Base-by-base conservation (phyloP, 2,113 vertebrate genomes). In the Sturnus vulgaris region DNA sequence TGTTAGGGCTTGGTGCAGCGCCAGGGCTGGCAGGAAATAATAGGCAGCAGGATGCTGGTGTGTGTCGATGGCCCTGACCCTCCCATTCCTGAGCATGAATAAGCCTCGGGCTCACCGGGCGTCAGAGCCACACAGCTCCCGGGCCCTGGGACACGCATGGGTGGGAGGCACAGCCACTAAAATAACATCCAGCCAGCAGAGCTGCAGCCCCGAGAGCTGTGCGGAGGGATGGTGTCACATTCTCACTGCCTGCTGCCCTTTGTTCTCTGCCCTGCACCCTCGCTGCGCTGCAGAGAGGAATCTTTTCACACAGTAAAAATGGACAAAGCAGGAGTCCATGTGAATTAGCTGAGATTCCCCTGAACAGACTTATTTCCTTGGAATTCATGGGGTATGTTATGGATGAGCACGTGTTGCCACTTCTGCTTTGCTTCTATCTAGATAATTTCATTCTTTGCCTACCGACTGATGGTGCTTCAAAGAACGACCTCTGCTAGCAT, bases 41-140 rank as follows among this genome's bases (percentile, higher is more conserved):
- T 98, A 98, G 98, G 97, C 98, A 98, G 97, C 98, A 98, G 97
- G 98, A 98, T 98, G 97, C 98, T 55, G 98, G 98, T 97, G 97
- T 98, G 97, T 98, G 98, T 98, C 97, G 97, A 97, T 98, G 97
- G 98, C 97, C 98, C 96, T 97, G 96, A 98, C 98, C 98, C 98
- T 98, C 98, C 98, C 98, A 98, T 98, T 98, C 98, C 98, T 98
- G 98, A 97, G 96, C 97, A 98, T 98, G 98, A 98, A 98, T 97
- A 97, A 96, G 95, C 92, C 95, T 86, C 53, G 44, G 95, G 95
- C 94, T 96, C 93, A 57, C 30, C 65, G 90, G 90, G 95, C 96
- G 95, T 98, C 97, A 95, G 76, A 81, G 27, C 82, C 52, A 66
- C 96, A 56, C 42, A 22, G 96, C 97, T 97, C 22, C 68, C 47